phyloP scores from a whole-genome alignment of 2,113 vertebrate species.

The Eonycteris spelaea region DNA sequence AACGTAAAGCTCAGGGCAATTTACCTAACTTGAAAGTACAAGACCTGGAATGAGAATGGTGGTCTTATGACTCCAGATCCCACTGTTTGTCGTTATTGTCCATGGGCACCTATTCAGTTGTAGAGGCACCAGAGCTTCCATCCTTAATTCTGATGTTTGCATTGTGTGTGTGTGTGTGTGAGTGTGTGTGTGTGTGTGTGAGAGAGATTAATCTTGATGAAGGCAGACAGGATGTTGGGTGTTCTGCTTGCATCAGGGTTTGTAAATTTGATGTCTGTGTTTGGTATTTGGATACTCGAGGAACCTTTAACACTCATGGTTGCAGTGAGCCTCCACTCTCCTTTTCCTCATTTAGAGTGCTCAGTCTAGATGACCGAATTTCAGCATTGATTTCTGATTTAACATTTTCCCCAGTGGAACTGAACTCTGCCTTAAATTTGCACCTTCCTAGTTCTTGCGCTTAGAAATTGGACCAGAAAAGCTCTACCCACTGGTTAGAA shows the following conservation, averaged over 20 bases:
- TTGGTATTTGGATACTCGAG: neutral
- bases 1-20: too few relatives aligned
- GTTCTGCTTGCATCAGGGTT: neutral
- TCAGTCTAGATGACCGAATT: neutral
- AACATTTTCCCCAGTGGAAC: neutral
- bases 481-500: neutral
- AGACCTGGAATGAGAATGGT: too few relatives aligned
- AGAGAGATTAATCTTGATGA: too few relatives aligned
- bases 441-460: neutral
- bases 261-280: neutral
- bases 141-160: too few relatives aligned
- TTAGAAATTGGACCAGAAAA: neutral
- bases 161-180: too few relatives aligned
- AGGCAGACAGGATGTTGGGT: neutral
- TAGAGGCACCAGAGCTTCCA: too few relatives aligned
- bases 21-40: too few relatives aligned
- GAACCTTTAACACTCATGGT: neutral
- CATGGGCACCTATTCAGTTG: too few relatives aligned
- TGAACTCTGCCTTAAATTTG: neutral
- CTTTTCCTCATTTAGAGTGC: neutral
- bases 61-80: too few relatives aligned
- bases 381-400: neutral
- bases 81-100: too few relatives aligned
- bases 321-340: neutral
- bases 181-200: too few relatives aligned